phyloP scores from a whole-genome alignment of 2,797 vertebrate genomes.

The Tauraco hartlaubi region DNA sequence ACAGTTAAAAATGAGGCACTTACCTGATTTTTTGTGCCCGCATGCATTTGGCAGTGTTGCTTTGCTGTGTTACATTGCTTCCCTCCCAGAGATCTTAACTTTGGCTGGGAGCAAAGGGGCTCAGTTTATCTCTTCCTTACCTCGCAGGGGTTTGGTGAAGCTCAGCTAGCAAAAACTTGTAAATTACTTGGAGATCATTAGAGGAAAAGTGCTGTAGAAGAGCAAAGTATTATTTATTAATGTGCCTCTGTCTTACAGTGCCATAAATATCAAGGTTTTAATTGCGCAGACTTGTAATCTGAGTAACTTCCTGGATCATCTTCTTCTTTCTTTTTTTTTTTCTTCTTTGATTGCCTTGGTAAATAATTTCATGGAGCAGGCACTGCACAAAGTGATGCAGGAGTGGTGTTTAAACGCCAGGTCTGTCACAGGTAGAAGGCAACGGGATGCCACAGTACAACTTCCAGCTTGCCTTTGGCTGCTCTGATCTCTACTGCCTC shows the following conservation, averaged over 20 bases:
- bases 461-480: background rate
- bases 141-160: conserved; percentile 27
- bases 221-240: conserved; percentile 68
- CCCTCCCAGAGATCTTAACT: conserved; percentile 6
- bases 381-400: background rate
- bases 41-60: background rate
- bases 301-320: conserved; percentile 32
- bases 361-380: conserved; percentile 31
- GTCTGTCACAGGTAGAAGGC: background rate
- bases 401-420: background rate
- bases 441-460: background rate
- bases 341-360: background rate
- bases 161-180: conserved; percentile 42
- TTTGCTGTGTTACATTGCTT: background rate
- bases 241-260: conserved; percentile 47
- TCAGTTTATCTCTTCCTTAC: conserved; percentile 31
- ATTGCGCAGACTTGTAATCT: conserved; percentile 52
- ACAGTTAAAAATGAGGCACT: background rate
- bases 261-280: conserved; percentile 65
- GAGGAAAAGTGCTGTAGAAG: conserved; percentile 45
- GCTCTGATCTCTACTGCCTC: background rate
- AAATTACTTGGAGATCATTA: conserved; percentile 62
- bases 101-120: background rate
- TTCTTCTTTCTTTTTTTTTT: background rate
- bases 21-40: background rate